A percentile compares a stretch with the other conserved stretches of the same genome.
phyloP scores from a whole-genome alignment of 1,140 invertebrate species.

The Leucophenga varia region DNA sequence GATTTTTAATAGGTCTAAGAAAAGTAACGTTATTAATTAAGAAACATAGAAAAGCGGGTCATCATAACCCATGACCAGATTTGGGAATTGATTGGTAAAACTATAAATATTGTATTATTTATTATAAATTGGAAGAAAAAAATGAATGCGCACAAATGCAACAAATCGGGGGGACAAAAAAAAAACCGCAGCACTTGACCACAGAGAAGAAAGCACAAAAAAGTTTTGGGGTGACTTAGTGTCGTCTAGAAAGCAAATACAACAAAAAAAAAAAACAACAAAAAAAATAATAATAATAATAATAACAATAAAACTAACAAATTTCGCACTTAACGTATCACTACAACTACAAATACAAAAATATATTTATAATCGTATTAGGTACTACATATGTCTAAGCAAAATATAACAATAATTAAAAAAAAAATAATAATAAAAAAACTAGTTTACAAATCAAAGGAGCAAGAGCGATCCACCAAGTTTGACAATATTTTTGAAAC shows the following conservation, averaged over 20 bases:
- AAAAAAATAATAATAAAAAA: constrained; percentile 31
- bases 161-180: constrained; percentile 1
- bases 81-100: background rate
- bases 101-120: too few species aligned
- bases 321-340: constrained; percentile 52
- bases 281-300: constrained; percentile 30
- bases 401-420: constrained; percentile 46
- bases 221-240: constrained; percentile 9
- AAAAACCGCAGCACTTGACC: constrained; percentile 17
- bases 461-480: too few species aligned
- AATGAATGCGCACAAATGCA: constrained; percentile 24
- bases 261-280: background rate
- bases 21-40: too few species aligned
- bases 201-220: too few species aligned
- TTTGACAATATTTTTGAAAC: too few species aligned
- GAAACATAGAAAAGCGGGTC: too few species aligned
- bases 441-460: too few species aligned
- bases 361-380: too few species aligned
- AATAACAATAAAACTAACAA: constrained; percentile 39
- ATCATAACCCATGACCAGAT: too few species aligned
- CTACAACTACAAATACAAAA: constrained; percentile 24
- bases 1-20: too few species aligned
- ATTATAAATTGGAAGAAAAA: constrained; percentile 13
- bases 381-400: too few species aligned
- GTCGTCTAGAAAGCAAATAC: too few species aligned